These are phyloP conservation scores for Papilio demoleus DNA, from an alignment of 2,888 invertebrate species.

Conservation along the genomic window DNA sequence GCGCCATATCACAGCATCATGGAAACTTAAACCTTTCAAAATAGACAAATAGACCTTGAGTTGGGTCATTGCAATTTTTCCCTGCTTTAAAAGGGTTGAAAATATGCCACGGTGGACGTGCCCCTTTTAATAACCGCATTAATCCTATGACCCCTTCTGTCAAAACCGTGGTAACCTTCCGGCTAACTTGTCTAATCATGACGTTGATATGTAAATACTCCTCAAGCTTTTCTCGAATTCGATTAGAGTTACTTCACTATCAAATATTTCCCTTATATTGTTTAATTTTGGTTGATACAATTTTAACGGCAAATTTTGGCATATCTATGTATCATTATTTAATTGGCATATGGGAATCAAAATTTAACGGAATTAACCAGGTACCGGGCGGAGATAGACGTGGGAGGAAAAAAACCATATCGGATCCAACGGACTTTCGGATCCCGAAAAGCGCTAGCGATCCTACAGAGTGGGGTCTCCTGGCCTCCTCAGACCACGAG, in stretches of 20 bases:
- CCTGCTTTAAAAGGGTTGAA: slow-evolving; percentile 50
- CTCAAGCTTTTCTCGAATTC: slow-evolving; percentile 8
- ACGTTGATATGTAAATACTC: slow-evolving; percentile 22
- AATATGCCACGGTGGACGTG: slow-evolving; percentile 54
- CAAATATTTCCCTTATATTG: neutral
- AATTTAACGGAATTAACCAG: slow-evolving; percentile 51
- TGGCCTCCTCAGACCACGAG: slow-evolving; percentile 66
- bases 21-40: slow-evolving; percentile 4
- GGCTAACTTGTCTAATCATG: slow-evolving; percentile 39
- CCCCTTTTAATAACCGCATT: slow-evolving; percentile 51
- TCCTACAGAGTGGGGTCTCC: slow-evolving; percentile 61
- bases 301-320: neutral
- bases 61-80: slow-evolving; percentile 49
- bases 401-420: slow-evolving; percentile 64
- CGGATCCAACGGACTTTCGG: slow-evolving; percentile 55
- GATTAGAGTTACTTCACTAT: slow-evolving; percentile 4
- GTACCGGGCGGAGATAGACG: slow-evolving; percentile 66
- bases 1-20: neutral
- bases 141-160: slow-evolving; percentile 52
- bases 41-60: slow-evolving; percentile 39
- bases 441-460: slow-evolving; percentile 56
- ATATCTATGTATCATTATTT: slow-evolving; percentile 12
- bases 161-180: slow-evolving; percentile 35
- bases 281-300: neutral
- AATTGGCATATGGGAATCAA: slow-evolving; percentile 49